A percentile compares a stretch with the other conserved stretches of the same genome.
Evolutionary conservation across 2,113 vertebrate genomes (phyloP).

Genomic region (Elgaria multicarinata): DNA sequence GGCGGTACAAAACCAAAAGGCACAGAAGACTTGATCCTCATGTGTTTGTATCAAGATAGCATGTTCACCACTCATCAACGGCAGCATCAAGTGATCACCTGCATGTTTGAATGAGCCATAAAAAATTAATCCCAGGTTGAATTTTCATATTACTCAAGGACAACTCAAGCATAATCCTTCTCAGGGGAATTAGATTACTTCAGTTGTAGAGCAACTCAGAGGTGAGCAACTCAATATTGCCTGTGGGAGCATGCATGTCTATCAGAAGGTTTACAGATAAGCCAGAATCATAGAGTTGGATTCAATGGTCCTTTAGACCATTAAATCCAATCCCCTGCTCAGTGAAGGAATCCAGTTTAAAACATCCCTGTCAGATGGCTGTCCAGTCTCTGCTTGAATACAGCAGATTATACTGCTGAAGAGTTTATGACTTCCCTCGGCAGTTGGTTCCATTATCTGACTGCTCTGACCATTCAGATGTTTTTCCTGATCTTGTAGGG

Average conservation of each 20-base stretch:
- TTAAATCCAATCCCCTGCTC: no score
- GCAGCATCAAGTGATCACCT: neutral
- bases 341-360: no score
- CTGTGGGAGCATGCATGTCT: neutral
- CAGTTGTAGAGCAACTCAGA: neutral
- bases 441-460: no score
- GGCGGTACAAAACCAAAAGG: neutral
- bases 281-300: no score
- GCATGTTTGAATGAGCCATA: neutral
- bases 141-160: neutral
- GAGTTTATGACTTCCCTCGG: no score
- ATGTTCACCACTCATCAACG: neutral
- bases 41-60: neutral
- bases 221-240: no score
- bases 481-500: no score
- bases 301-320: no score
- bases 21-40: neutral
- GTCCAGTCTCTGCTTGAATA: no score
- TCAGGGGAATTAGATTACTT: neutral
- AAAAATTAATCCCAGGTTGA: neutral
- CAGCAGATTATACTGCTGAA: no score
- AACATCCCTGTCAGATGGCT: no score
- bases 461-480: no score
- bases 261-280: neutral
- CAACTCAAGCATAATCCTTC: neutral